Evolutionary conservation across 2,888 invertebrate species (phyloP).

Genomic region (Caenorhabditis virilis): DNA sequence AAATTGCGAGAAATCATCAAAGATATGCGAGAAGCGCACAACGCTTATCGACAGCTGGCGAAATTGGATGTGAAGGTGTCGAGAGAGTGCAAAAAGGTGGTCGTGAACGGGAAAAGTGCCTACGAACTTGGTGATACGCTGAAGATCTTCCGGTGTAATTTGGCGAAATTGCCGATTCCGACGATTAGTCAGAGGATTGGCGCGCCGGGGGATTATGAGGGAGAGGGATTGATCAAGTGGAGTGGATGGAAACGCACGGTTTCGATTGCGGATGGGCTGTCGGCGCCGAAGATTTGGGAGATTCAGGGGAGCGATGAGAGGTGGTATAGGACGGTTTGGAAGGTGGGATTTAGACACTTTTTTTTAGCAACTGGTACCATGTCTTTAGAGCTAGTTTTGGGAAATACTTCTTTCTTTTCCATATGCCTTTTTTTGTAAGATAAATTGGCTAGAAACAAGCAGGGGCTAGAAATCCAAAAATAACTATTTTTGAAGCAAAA

Average conservation of each 20-base stretch:
- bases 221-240: constrained; percentile 36
- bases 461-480: no score
- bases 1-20: constrained; percentile 17
- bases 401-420: no score
- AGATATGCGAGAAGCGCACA: constrained; percentile 13
- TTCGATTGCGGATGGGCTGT: constrained; percentile 50
- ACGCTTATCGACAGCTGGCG: constrained; percentile 25
- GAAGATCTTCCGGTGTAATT: constrained; percentile 16
- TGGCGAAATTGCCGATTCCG: constrained; percentile 43
- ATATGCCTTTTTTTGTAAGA: no score
- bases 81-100: no score
- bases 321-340: constrained; percentile 54
- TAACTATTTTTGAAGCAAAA: no score
- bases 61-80: constrained; percentile 5
- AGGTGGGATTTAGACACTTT: no score
- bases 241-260: constrained; percentile 19
- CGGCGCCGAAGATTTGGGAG: constrained; percentile 53
- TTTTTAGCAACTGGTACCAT: no score
- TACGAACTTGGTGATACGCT: constrained; percentile 4
- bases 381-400: no score
- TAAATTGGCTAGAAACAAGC: no score
- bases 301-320: constrained; percentile 45
- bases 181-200: constrained; percentile 41
- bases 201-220: constrained; percentile 31
- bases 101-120: constrained; percentile 15